Evolutionary conservation across 2,113 vertebrate species (phyloP).

Genomic region (Puntigrus tetrazona): DNA sequence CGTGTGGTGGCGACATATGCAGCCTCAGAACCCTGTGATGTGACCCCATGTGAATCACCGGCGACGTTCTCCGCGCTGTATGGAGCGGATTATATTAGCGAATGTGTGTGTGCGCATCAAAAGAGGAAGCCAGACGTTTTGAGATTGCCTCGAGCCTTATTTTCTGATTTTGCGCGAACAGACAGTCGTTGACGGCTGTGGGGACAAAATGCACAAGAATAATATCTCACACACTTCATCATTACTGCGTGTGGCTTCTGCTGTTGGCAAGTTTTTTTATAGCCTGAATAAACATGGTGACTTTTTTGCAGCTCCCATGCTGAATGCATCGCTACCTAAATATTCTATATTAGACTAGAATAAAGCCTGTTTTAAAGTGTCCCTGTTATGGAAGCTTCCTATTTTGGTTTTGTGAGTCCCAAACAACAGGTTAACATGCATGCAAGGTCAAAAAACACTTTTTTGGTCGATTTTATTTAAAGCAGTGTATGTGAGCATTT

Average conservation of each 20-base stretch:
- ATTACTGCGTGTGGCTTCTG: conserved; percentile 8
- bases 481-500: no score
- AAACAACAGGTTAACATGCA: no score
- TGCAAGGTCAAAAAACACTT: no score
- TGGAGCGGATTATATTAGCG: background rate
- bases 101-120: conserved; percentile 25
- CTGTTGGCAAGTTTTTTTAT: background rate
- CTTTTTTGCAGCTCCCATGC: background rate
- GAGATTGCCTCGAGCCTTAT: background rate
- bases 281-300: background rate
- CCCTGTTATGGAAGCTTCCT: no score
- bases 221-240: conserved; percentile 38
- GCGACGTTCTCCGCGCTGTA: background rate
- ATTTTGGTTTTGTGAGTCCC: no score
- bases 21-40: conserved; percentile 10
- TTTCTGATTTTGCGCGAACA: conserved; percentile 15
- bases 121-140: conserved; percentile 5
- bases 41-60: conserved; percentile 17
- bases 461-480: no score
- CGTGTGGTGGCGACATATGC: conserved; percentile 31
- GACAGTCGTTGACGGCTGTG: conserved; percentile 25
- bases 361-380: background rate
- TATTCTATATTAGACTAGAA: conserved; percentile 15
- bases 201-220: conserved; percentile 34
- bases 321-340: background rate